Evolutionary conservation across 2,797 vertebrate species (phyloP), one percentile per base, ranked within the genome.

Genomic region (Aeoliscus strigatus): DNA sequence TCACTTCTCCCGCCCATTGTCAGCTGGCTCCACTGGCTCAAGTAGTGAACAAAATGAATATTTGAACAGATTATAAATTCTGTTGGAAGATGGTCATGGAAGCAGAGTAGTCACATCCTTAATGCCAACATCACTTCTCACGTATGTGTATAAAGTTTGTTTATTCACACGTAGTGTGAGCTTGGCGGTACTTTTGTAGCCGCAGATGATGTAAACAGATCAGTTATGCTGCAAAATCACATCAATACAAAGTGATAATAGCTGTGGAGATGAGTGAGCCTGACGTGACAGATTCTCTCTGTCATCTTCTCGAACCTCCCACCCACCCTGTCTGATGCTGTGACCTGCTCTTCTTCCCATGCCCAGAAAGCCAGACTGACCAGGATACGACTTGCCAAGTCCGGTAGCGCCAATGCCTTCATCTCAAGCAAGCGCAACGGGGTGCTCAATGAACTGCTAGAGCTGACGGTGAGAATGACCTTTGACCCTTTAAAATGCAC

Each of bases 381-480:
- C 36, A 85, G 95, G 84, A 95, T 98, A 66, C 91, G 90, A 32
- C 91, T 95, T 84, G 92, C 93, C 81, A 97, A 98, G 70, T 91
- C 90, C 0, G 91, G 93, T 53, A 94, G 87, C 60, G 91, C 91
- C 74, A 92, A 89, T 0, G 92, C 93, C 11, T 98, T 95, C 76
- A 81, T 98, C 36, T 90, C 92, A 81, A 93, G 89, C 87, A 98
- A 97, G 65, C 90, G 83, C 46, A 95, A 95, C 0, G 93, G 93
- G 37, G 87, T 96, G 14, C 86, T 97, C 51, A 94, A 91, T 1
- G 91, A 97, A 54, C 90, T 91, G 0, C 86, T 95, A 60, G 93
- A 97, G 77, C 87, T 98, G 62, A 93, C 89, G 84, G 95, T 98
- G 74, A 76, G 92, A 75, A n/a, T 34, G 14, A 56, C 51, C 42